Conservation (phyloP, 1,140 invertebrate genomes). For the Drosophila nigromelanica region DNA sequence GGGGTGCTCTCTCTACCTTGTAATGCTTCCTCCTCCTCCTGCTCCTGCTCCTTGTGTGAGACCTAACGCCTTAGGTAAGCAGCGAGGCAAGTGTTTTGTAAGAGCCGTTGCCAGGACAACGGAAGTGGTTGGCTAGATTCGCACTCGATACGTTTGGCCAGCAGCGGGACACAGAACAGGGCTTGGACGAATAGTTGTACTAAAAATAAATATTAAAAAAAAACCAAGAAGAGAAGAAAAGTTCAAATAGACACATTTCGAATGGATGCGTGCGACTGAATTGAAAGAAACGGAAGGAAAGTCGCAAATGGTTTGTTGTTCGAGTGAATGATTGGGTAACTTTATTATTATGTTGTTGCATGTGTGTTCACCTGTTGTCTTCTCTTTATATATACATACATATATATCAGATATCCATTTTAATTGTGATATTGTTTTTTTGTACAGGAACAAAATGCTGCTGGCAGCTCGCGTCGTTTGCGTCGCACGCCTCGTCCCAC, state of each 20-base stretch:
- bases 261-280: neutral
- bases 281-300: conserved; percentile 1
- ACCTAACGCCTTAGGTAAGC: neutral
- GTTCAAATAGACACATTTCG: neutral
- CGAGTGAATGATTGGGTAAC: neutral
- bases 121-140: conserved; percentile 15
- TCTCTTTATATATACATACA: neutral
- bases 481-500: conserved; percentile 66
- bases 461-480: conserved; percentile 55
- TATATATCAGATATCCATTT: neutral
- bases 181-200: too few species aligned
- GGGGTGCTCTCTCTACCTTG: too few species aligned
- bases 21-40: neutral
- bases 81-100: conserved; percentile 24
- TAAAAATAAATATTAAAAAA: neutral
- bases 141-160: conserved; percentile 3
- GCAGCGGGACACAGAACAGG: neutral
- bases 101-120: conserved; percentile 27
- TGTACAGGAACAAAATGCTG: conserved; percentile 56
- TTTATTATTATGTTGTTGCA: neutral
- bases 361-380: conserved; percentile 14
- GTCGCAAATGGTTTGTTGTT: conserved; percentile 1
- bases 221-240: too few species aligned
- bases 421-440: neutral
- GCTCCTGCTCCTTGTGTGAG: too few species aligned